phyloP scores from a whole-genome alignment of 2,113 vertebrate genomes.

The Lagenorhynchus albirostris region DNA sequence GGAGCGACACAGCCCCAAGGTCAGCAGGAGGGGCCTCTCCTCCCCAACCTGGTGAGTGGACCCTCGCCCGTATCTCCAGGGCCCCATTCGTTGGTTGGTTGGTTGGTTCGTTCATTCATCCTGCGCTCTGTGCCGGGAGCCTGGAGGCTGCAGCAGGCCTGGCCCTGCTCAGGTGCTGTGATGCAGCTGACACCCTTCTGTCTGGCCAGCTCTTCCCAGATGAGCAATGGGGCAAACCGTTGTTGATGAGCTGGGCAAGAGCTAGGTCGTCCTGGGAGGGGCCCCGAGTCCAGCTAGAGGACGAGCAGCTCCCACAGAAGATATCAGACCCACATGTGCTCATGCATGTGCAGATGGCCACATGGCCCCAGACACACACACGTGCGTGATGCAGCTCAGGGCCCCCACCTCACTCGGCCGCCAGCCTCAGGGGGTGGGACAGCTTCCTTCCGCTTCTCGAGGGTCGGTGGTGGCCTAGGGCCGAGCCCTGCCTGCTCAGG shows the following conservation, averaged over 20 bases:
- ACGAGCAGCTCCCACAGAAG: not conserved
- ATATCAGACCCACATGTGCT: too few relatives aligned
- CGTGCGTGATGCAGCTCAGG: not conserved
- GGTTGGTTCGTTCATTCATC: not conserved
- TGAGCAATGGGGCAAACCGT: not conserved
- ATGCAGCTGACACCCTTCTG: rapidly evolving
- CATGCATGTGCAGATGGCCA: rapidly evolving
- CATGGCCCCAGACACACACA: too few relatives aligned
- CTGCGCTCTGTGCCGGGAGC: not conserved
- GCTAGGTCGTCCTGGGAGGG: not conserved
- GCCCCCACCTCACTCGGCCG: not conserved
- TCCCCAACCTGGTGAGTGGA: not conserved
- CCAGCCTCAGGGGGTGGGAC: not conserved
- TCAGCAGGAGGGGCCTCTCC: not conserved
- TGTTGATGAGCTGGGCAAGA: not conserved
- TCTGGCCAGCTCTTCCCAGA: not conserved
- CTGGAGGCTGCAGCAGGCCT: not conserved
- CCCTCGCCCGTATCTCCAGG: not conserved
- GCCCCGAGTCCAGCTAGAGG: not conserved
- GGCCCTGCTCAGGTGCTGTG: not conserved
- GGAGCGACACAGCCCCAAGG: not conserved
- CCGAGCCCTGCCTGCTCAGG: not conserved
- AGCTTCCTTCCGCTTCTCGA: not conserved
- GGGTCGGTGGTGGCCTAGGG: not conserved
- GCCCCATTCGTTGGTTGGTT: not conserved